Base-by-base conservation (phyloP, 1,140 invertebrate genomes). In the Thaumetopoea pityocampa region DNA sequence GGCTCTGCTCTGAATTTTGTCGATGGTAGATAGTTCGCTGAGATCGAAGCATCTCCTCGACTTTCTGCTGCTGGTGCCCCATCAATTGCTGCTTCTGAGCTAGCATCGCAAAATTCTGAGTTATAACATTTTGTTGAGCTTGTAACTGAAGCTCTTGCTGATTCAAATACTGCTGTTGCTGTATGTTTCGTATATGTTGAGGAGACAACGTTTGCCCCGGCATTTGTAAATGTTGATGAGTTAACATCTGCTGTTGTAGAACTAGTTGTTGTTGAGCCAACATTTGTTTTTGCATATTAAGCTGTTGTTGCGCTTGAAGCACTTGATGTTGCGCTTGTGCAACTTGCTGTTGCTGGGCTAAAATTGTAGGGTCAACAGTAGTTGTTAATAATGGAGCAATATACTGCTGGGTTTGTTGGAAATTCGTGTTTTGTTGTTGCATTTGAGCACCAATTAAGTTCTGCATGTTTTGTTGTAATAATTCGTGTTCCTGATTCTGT, bases 21-120 rank as follows among this genome's bases (percentile, higher is more conserved):
- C 76, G 61, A 8, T 72, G 64, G 43, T 81, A 84, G 37, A 74
- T 54, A 0, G 80, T 73, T 9, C 80, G 61, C 23, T 87, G 84
- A 0, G 72, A 57, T n/a, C 81, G 69, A 6, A 78, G 37, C 8
- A 78, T 74, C 44, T 84, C 77, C 33, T 81, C 80, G 0, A 80
- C 69, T 35, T 76, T 73, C 27, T 85, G 86, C 26, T 88, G 87
- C 14, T 87, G 83, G 30, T 87, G 79, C 3, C 86, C 85, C 56
- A 86, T 81, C 19, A 88, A 51, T 32, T 87, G 85, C 33, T 87
- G 87, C 19, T 87, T 83, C 23, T 87, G 84, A 0, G 78, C 62
- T 3, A 83, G 45, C 9, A 83, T 48, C 0, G 81, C 70, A 9
- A 82, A 43, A 35, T 80, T 84, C 34, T 85, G 81, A 18, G 85